Base-by-base conservation (phyloP, 2,113 vertebrate genomes). In the Malurus alboscapulatus region DNA sequence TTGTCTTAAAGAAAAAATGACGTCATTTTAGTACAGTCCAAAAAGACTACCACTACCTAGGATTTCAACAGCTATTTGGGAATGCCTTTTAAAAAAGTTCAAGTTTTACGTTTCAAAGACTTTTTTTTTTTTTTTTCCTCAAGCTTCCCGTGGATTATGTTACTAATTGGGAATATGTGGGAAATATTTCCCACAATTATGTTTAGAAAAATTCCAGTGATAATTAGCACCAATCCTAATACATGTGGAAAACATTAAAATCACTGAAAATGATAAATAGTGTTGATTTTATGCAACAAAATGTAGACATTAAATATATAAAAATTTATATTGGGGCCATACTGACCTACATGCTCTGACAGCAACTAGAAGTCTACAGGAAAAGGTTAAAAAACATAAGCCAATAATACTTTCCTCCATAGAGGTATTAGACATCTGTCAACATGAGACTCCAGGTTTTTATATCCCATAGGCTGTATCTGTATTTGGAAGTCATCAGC, bases 91-190 rank as follows among this genome's bases (percentile, higher is more conserved):
- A 2, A 47, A 82, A 86, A 93, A 95, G 78, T 67, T 95, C 62
- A 94, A 92, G 95, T 93, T 94, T 96, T 95, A 91, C n/a, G 85
- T 90, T 95, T 97, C 97, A 97, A 98, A 97, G 96, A 20, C 48
- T 47, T 13, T 27, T 13, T n/a, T 45, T 53, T 67, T 21, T 75
- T 26, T 86, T 65, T 29, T 93, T 90, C 69, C 21, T 50, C 54
- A 72, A 88, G 78, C 81, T 80, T 92, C 89, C 36, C 25, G 2
- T 68, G 90, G 95, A 95, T 94, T 94, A 65, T 73, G 75, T 96
- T 97, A 97, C 96, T 92, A 96, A 96, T 95, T 95, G 92, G 75
- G 77, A 95, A 74, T 97, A 96, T 78, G 88, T 92, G 91, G 91
- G 79, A 95, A 95, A 71, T 97, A 95, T 87, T 96, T 95, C 94